phyloP scores from a whole-genome alignment of 1,140 invertebrate genomes.

The Melipona quadrifasciata region DNA sequence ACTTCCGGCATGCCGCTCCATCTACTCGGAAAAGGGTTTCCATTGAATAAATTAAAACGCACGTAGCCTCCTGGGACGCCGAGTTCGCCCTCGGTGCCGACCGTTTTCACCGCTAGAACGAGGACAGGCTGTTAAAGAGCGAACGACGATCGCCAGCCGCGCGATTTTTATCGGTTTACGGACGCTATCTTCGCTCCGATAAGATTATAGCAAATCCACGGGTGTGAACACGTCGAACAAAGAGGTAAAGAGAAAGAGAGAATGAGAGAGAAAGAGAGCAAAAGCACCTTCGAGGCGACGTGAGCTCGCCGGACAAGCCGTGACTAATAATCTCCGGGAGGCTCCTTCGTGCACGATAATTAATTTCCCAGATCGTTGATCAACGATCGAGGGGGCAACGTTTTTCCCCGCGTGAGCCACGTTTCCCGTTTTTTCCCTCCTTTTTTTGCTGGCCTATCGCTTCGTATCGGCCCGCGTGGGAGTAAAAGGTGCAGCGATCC shows the following conservation, averaged over 20 bases:
- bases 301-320: constrained; percentile 53
- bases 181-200: constrained; percentile 62
- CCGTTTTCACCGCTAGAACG: neutral
- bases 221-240: constrained; percentile 37
- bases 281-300: constrained; percentile 56
- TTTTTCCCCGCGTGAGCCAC: constrained; percentile 53
- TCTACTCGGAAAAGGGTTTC: constrained; percentile 16
- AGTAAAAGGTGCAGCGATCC: constrained; percentile 57
- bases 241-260: neutral
- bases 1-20: constrained; percentile 43
- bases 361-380: constrained; percentile 68
- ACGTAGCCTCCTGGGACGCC: too few relatives aligned
- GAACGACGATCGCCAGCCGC: constrained; percentile 25
- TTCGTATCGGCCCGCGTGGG: constrained; percentile 28
- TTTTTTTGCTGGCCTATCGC: neutral
- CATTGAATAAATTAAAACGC: constrained; percentile 18
- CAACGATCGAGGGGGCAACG: constrained; percentile 45
- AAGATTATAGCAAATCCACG: constrained; percentile 63
- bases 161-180: constrained; percentile 53
- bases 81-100: neutral
- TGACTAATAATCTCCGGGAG: constrained; percentile 66
- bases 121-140: constrained; percentile 37
- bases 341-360: constrained; percentile 63
- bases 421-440: constrained; percentile 8
- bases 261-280: neutral